phyloP scores from a whole-genome alignment of 2,797 vertebrate species.

The Austrolebias charrua region DNA sequence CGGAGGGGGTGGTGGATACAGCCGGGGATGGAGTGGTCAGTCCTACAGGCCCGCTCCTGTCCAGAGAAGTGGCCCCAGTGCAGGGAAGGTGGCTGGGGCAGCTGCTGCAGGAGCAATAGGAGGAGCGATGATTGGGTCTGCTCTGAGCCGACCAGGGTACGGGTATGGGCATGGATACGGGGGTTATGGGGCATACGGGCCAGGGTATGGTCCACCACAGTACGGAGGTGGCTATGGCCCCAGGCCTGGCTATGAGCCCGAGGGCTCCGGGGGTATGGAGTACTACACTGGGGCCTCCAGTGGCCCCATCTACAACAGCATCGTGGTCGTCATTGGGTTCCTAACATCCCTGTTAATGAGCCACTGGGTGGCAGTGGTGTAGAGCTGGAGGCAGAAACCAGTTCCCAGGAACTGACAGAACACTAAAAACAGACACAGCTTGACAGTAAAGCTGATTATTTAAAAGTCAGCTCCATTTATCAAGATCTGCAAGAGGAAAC shows the following conservation, averaged over 20 bases:
- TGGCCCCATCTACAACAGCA: constrained; percentile 67
- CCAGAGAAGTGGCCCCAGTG: constrained; percentile 69
- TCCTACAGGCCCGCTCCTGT: constrained; percentile 47
- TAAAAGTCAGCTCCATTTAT: not conserved
- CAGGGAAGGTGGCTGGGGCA: constrained; percentile 78
- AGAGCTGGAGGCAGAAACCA: constrained; percentile 25
- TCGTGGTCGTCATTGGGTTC: constrained; percentile 70
- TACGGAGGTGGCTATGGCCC: constrained; percentile 37
- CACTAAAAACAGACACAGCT: not conserved
- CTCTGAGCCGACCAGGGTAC: constrained; percentile 74
- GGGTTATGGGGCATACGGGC: constrained; percentile 35
- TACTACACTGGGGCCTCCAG: constrained; percentile 69
- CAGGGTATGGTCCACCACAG: constrained; percentile 48
- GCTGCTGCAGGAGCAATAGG: constrained; percentile 80
- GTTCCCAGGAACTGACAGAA: constrained; percentile 1
- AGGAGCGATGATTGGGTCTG: constrained; percentile 78
- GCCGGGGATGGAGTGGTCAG: constrained; percentile 53
- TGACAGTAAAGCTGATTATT: not conserved
- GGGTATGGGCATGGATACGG: constrained; percentile 46
- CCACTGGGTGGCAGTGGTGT: constrained; percentile 63
- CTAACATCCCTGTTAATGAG: constrained; percentile 66
- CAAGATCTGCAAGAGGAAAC: not conserved
- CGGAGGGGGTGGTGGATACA: constrained; percentile 34
- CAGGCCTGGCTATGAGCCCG: constrained; percentile 59
- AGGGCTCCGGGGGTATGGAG: constrained; percentile 75